Conservation (phyloP, 1,140 invertebrate genomes). For the Ceratoteleas bidentatus region DNA sequence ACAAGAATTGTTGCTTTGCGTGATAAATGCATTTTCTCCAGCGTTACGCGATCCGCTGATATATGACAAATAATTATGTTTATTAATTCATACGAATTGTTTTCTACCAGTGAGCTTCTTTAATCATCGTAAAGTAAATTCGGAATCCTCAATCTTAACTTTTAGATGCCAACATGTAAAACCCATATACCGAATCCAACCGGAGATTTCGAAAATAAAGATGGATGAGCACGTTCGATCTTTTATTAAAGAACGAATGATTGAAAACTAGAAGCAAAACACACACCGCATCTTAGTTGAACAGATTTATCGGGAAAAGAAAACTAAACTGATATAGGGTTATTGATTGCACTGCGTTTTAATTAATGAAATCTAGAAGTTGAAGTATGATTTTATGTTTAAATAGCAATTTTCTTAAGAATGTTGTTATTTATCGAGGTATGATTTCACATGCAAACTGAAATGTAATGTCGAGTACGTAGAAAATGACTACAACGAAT, state of each 20-base stretch:
- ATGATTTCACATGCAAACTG: no score
- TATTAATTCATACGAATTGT: neutral
- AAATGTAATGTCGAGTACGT: no score
- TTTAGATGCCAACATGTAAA: constrained; percentile 46
- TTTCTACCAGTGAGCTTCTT: neutral
- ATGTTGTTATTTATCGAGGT: no score
- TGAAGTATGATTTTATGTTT: neutral
- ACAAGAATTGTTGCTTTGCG: neutral
- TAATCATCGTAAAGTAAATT: constrained; percentile 25
- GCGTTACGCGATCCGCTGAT: neutral
- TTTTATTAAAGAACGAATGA: constrained; percentile 57
- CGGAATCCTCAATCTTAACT: constrained; percentile 35
- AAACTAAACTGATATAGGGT: neutral
- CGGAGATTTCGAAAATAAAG: constrained; percentile 53
- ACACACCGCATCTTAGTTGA: neutral
- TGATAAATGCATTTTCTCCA: neutral
- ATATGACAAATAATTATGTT: neutral
- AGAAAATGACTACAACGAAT: neutral
- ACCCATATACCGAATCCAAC: constrained; percentile 44
- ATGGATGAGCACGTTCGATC: constrained; percentile 56
- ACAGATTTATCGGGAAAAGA: constrained; percentile 14
- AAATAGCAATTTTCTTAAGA: constrained; percentile 3
- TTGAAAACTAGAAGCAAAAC: constrained; percentile 50
- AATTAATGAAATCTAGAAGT: neutral
- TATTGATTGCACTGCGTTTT: neutral